Conservation (phyloP, 2,113 vertebrate genomes). For the Rhinoptilus africanus region DNA sequence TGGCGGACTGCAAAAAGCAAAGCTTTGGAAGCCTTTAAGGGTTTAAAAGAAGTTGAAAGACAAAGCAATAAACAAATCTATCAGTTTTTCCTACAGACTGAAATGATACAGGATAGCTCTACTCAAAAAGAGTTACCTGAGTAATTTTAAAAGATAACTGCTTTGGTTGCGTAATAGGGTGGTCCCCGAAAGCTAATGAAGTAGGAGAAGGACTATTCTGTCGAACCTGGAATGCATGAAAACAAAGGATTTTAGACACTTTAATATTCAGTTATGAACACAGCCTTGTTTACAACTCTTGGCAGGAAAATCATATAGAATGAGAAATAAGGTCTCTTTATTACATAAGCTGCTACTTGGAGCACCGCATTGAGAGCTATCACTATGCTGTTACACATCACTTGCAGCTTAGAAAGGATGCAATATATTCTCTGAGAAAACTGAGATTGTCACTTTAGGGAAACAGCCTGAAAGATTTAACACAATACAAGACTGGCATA, state of each 20-base stretch:
- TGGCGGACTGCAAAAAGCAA: not conserved
- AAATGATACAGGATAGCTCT: not conserved
- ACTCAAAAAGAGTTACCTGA: constrained; percentile 80
- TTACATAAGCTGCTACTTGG: not conserved
- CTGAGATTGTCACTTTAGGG: not conserved
- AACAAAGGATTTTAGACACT: not conserved
- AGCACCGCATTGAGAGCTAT: not conserved
- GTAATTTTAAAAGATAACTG: constrained; percentile 92
- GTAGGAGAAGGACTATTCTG: constrained; percentile 98
- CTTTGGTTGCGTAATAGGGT: constrained; percentile 89
- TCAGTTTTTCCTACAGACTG: not conserved
- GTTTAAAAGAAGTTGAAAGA: not conserved
- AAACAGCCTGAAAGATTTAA: not conserved
- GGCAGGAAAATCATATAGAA: not conserved
- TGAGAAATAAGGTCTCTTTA: not conserved
- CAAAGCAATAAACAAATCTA: not conserved
- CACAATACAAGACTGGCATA: not conserved
- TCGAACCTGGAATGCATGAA: constrained; percentile 81
- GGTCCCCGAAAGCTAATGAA: constrained; percentile 94
- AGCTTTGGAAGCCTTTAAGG: not conserved
- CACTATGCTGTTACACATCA: not conserved
- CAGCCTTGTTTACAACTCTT: not conserved
- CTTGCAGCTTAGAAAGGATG: not conserved
- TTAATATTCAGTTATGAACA: not conserved
- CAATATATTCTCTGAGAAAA: not conserved